Base-by-base conservation (phyloP, 2,888 invertebrate genomes). In the Chouioia cunea region DNA sequence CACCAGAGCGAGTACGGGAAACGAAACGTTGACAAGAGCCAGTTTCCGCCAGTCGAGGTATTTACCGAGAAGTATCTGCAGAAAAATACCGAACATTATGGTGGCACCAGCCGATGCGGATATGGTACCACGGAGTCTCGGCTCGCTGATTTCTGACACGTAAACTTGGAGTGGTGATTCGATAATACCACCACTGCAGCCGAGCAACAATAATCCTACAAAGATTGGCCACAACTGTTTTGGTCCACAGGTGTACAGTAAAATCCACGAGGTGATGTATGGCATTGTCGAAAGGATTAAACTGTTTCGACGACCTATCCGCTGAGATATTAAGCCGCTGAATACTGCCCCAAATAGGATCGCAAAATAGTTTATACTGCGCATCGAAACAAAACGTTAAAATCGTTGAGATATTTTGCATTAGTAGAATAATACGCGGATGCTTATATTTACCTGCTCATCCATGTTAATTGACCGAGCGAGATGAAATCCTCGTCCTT, bases 151-250 rank as follows among this genome's bases (percentile, higher is more conserved):
- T 18, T 59, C 59, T 15, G 59, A 15, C 2, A 44, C 46, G 46
- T 59, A 59, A 1, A 43, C 14, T 20, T 36, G 23, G 14, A 59
- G 16, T 6, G 59, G 59, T 15, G 59, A 43, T 8, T 59, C 59
- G 22, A 59, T 20, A 15, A 59, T 36, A 44, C 59, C 59, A 4
- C 59, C 59, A 6, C 18, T 59, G 14, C 16, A 16, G 22, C 59
- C 59, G 16, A 43, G 20, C 3, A 59, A 4, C 4, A 22, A 10
- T 16, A 59, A 43, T 12, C 18, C 46, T 22, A 16, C 1, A 4
- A 44, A 59, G 1, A 59, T 43, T 43, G 43, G 16, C 50, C 50
- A 50, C 2, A 50, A 15, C 20, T 20, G 12, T 4, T 2, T 50
- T 12, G 50, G 20, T 20, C 50, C 18, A 20, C 20, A 50, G 2